These are phyloP conservation scores for Porites rus DNA, from an alignment of 92 coral and sea anemone genomes.

Conservation along the genomic window DNA sequence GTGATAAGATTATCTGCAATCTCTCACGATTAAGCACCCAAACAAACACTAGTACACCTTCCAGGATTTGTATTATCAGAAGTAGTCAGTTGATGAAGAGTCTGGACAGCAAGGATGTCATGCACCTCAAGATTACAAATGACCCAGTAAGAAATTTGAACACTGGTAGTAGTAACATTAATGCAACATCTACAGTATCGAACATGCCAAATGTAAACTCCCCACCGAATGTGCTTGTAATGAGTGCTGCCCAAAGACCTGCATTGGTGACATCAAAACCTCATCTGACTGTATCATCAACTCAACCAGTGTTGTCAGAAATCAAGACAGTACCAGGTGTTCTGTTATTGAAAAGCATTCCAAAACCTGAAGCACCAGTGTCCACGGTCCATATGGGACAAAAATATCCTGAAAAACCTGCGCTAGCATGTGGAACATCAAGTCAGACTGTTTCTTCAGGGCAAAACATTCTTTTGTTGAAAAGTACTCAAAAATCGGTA, in stretches of 20 bases:
- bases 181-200: neutral
- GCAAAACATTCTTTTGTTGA: neutral
- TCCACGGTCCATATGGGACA: neutral
- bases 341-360: neutral
- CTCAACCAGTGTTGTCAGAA: neutral
- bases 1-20: constrained; percentile 79
- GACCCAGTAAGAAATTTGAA: constrained; percentile 60
- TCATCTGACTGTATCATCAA: neutral
- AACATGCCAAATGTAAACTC: neutral
- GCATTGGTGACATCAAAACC: neutral
- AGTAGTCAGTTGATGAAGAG: constrained; percentile 63
- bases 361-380: neutral
- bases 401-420: neutral
- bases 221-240: neutral
- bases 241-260: constrained; percentile 18
- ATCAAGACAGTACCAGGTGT: neutral
- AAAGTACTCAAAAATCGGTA: neutral
- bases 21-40: constrained; percentile 64
- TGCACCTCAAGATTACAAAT: constrained; percentile 76
- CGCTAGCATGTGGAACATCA: neutral
- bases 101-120: constrained; percentile 85
- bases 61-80: constrained; percentile 65
- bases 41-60: constrained; percentile 29
- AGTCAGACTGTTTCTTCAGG: neutral
- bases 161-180: neutral